phyloP scores from a whole-genome alignment of 2,113 vertebrate genomes.

The Mugil cephalus region DNA sequence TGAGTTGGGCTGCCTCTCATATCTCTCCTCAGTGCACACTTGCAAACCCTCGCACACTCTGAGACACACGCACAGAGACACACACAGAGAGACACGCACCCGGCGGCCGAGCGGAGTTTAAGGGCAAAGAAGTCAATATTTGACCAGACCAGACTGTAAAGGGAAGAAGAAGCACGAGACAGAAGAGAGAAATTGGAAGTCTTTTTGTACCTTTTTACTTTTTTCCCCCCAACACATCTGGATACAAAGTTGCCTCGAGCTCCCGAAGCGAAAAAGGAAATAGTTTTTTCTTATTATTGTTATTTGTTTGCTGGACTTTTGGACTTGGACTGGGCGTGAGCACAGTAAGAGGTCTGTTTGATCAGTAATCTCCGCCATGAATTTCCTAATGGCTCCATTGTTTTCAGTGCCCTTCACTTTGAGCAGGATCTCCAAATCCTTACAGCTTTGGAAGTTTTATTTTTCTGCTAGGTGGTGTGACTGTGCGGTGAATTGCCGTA shows the following conservation, averaged over 20 bases:
- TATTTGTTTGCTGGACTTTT: conserved; percentile 70
- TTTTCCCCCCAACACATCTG: conserved; percentile 54
- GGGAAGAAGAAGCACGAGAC: conserved; percentile 35
- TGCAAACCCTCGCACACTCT: neutral
- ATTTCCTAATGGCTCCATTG: conserved; percentile 36
- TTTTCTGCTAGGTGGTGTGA: neutral
- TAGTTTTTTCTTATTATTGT: conserved; percentile 37
- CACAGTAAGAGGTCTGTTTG: conserved; percentile 81
- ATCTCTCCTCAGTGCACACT: conserved; percentile 49
- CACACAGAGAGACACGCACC: no score
- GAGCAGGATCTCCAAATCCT: neutral
- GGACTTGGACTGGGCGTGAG: conserved; percentile 66
- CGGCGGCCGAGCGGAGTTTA: conserved; percentile 20
- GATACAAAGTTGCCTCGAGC: conserved; percentile 51
- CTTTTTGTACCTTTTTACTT: neutral
- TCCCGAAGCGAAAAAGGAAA: conserved; percentile 51
- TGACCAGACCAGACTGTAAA: conserved; percentile 42
- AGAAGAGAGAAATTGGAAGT: conserved; percentile 15
- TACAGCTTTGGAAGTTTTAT: neutral
- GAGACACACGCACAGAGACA: conserved; percentile 25
- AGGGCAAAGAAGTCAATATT: conserved; percentile 67
- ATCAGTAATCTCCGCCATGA: conserved; percentile 58
- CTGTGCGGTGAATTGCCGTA: conserved; percentile 3
- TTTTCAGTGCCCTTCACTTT: conserved; percentile 32
- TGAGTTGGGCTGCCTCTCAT: conserved; percentile 48